A percentile compares a stretch with the other conserved stretches of the same genome.
These are phyloP conservation scores for Dicentrarchus labrax DNA, from an alignment of 2,113 vertebrate genomes.

Conservation along the genomic window DNA sequence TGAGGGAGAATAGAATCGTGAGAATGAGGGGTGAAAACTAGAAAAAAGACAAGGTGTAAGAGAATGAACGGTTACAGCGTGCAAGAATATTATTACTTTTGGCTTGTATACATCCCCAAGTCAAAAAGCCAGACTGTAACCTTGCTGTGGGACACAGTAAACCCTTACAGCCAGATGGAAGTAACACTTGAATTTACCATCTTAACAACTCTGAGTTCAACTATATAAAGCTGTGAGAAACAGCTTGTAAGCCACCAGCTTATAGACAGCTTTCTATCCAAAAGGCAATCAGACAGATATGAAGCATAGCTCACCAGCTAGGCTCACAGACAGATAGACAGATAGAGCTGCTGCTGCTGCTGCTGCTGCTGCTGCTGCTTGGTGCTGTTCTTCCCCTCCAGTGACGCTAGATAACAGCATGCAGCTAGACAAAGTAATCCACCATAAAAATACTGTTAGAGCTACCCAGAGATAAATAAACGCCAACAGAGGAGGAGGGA, in stretches of 20 bases:
- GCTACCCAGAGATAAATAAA: constrained; percentile 68
- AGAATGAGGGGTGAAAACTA: constrained; percentile 28
- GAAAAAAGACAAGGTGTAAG: constrained; percentile 29
- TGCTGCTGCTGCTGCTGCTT: constrained; percentile 22
- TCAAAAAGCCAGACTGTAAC: constrained; percentile 17
- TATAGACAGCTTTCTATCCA: constrained; percentile 57
- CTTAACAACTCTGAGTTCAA: constrained; percentile 38
- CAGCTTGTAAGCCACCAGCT: constrained; percentile 35
- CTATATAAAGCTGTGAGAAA: constrained; percentile 46
- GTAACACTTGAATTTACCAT: constrained; percentile 46
- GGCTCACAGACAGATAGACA: constrained; percentile 79
- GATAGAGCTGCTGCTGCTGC: constrained; percentile 41
- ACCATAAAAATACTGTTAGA: constrained; percentile 76
- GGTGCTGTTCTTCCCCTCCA: constrained; percentile 71
- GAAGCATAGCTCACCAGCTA: constrained; percentile 52
- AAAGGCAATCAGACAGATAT: constrained; percentile 61
- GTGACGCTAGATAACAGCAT: constrained; percentile 82
- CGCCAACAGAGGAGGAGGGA: constrained; percentile 38
- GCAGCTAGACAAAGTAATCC: constrained; percentile 84
- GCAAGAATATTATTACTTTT: constrained; percentile 3
- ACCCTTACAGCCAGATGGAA: constrained; percentile 43
- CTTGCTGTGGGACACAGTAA: constrained; percentile 29
- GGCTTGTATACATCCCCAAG: constrained; percentile 15
- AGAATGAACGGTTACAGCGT: background rate
- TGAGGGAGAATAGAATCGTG: background rate